phyloP scores from a whole-genome alignment of 53 echinoderm and acorn worm species.

The Arbacia lixula region DNA sequence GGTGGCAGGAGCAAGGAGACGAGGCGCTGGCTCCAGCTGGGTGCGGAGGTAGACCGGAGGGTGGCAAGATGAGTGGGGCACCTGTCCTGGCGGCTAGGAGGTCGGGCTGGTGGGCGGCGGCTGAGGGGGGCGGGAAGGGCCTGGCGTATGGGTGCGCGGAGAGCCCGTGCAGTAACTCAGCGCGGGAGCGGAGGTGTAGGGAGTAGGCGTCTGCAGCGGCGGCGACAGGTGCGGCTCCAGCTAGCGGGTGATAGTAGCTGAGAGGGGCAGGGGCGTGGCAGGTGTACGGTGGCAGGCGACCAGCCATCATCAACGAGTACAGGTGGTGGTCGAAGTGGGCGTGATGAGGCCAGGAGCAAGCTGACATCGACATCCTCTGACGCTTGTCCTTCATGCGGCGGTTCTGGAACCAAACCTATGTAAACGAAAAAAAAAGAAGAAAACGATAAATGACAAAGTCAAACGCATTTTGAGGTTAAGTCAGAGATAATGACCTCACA shows the following conservation, averaged over 20 bases:
- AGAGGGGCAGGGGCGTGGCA: constrained; percentile 69
- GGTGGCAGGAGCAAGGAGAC: constrained; percentile 44
- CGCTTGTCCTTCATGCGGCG: constrained; percentile 98
- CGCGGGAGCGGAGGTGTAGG: constrained; percentile 85
- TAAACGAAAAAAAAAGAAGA: background rate
- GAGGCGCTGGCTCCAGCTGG: constrained; percentile 6
- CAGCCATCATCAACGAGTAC: constrained; percentile 87
- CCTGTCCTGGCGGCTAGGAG: constrained; percentile 11
- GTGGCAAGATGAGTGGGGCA: constrained; percentile 49
- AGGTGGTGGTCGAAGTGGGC: constrained; percentile 86
- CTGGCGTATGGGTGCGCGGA: constrained; percentile 51
- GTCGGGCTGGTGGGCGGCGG: constrained; percentile 22
- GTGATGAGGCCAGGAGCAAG: constrained; percentile 96
- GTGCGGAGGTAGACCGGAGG: constrained; percentile 42
- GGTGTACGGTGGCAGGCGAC: constrained; percentile 80
- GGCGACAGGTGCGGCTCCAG: constrained; percentile 65
- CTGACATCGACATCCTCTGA: constrained; percentile 94
- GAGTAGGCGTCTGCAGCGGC: constrained; percentile 83
- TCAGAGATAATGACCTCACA: too few species aligned
- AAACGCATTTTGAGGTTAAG: too few species aligned
- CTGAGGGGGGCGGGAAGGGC: constrained; percentile 20
- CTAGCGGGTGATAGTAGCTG: constrained; percentile 77
- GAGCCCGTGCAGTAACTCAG: constrained; percentile 80
- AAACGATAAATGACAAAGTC: background rate
- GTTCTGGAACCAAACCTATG: constrained; percentile 99